A percentile compares a stretch with the other conserved stretches of the same genome.
Conservation (phyloP, 2,113 vertebrate species). For the Onychorhynchus coronatus region DNA sequence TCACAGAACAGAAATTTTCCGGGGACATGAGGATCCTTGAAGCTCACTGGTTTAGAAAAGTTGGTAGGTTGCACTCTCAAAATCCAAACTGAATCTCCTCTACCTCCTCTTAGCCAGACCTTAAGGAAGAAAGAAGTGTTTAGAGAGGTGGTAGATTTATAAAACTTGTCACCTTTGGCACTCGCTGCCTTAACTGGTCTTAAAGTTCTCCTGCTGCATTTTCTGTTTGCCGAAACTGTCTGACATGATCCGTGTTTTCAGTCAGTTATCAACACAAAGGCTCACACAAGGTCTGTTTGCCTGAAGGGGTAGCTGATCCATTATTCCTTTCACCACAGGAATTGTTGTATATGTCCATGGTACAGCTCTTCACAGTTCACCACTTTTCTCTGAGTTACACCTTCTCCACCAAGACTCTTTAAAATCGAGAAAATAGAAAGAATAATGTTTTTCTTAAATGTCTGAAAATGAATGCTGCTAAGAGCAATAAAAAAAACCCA, state of each 20-base stretch:
- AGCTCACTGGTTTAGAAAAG: conserved; percentile 91
- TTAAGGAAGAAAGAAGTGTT: neutral
- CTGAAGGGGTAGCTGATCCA: neutral
- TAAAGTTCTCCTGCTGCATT: neutral
- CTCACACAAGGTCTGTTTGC: neutral
- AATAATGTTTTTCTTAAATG: neutral
- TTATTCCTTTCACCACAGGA: neutral
- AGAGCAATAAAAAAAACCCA: neutral
- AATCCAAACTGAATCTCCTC: neutral
- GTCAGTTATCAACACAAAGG: neutral
- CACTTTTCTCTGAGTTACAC: neutral
- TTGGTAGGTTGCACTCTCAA: conserved; percentile 73
- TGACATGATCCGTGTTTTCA: neutral
- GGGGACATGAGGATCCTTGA: conserved; percentile 70
- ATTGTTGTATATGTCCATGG: neutral
- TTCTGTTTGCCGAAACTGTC: neutral
- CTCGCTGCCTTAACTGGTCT: neutral
- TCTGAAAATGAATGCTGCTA: neutral
- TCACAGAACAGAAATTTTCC: conserved; percentile 18
- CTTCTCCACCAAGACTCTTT: neutral
- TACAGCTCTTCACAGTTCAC: neutral
- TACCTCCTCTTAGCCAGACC: neutral
- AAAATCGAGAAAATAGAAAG: neutral
- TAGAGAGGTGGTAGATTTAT: neutral
- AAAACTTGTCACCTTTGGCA: neutral